phyloP scores from a whole-genome alignment of 2,113 vertebrate species.

The Riparia riparia region DNA sequence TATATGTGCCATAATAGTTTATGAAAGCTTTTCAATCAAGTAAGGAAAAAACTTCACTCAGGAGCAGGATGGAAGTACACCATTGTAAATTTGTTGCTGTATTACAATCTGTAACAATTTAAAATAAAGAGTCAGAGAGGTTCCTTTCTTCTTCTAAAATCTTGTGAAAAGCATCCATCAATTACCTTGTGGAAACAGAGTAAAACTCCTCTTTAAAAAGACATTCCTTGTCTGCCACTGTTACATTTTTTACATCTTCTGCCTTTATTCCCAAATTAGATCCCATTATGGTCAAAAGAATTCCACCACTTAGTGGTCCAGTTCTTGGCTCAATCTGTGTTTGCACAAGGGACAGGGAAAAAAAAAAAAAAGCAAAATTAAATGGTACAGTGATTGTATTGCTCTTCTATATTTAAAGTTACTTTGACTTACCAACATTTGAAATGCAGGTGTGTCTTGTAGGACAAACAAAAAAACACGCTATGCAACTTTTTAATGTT shows the following conservation, averaged over 20 bases:
- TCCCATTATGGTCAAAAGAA: constrained; percentile 89
- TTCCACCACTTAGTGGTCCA: constrained; percentile 86
- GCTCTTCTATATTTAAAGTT: not conserved
- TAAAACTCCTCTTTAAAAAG: constrained; percentile 84
- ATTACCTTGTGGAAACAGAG: constrained; percentile 92
- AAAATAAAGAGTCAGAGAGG: not conserved
- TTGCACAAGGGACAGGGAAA: not conserved
- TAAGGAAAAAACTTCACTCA: not conserved
- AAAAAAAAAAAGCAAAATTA: not conserved
- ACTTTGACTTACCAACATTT: not conserved
- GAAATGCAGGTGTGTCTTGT: not conserved
- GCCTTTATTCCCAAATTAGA: constrained; percentile 91
- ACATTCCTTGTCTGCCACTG: constrained; percentile 83
- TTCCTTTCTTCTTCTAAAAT: not conserved
- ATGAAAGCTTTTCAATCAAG: not conserved
- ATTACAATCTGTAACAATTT: not conserved
- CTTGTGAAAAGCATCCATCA: constrained; percentile 14
- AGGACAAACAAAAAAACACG: not conserved
- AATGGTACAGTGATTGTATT: not conserved
- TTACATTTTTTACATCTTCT: constrained; percentile 85
- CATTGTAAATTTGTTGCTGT: not conserved
- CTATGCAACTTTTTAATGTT: not conserved
- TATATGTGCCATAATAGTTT: not conserved
- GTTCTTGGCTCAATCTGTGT: constrained; percentile 88
- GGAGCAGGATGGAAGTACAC: not conserved